phyloP scores from a whole-genome alignment of 64 coral and sea anemone genomes.

The Porites australiensis region DNA sequence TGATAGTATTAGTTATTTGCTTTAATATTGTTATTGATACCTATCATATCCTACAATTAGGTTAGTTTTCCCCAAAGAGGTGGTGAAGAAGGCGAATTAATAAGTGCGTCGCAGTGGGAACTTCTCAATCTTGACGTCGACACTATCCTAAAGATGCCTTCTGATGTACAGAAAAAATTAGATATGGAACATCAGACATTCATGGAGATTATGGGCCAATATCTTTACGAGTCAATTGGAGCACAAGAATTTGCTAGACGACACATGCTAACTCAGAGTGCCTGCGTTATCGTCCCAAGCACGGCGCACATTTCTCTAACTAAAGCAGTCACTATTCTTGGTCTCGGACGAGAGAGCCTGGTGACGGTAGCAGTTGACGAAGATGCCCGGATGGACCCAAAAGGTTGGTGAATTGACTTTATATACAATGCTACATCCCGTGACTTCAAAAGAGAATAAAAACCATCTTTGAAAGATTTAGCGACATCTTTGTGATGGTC shows the following conservation, averaged over 20 bases:
- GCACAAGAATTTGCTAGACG: slow-evolving; percentile 64
- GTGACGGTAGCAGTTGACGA: slow-evolving; percentile 67
- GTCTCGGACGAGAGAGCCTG: slow-evolving; percentile 74
- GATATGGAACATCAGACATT: slow-evolving; percentile 32
- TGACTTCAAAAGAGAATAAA: too few species aligned
- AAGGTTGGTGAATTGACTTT: slow-evolving; percentile 19
- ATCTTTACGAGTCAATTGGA: slow-evolving; percentile 74
- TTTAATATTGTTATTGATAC: background rate
- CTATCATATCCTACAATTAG: background rate
- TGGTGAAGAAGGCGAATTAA: slow-evolving; percentile 25
- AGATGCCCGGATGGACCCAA: slow-evolving; percentile 74
- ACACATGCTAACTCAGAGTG: slow-evolving; percentile 51
- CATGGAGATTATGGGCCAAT: slow-evolving; percentile 57
- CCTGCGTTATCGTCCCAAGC: slow-evolving; percentile 73
- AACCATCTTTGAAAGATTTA: too few species aligned
- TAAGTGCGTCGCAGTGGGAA: slow-evolving; percentile 68
- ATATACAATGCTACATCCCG: too few species aligned
- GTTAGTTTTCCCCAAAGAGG: slow-evolving; percentile 58
- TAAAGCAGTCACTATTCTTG: slow-evolving; percentile 79
- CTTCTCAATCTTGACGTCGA: slow-evolving; percentile 78
- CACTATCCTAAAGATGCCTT: slow-evolving; percentile 66
- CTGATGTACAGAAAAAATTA: slow-evolving; percentile 5
- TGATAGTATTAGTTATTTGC: background rate
- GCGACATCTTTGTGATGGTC: too few species aligned
- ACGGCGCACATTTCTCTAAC: slow-evolving; percentile 82